A percentile compares a stretch with the other conserved stretches of the same genome.
These are phyloP conservation scores for Gymnorhina tibicen DNA, from an alignment of 2,113 vertebrate species.

Conservation along the genomic window DNA sequence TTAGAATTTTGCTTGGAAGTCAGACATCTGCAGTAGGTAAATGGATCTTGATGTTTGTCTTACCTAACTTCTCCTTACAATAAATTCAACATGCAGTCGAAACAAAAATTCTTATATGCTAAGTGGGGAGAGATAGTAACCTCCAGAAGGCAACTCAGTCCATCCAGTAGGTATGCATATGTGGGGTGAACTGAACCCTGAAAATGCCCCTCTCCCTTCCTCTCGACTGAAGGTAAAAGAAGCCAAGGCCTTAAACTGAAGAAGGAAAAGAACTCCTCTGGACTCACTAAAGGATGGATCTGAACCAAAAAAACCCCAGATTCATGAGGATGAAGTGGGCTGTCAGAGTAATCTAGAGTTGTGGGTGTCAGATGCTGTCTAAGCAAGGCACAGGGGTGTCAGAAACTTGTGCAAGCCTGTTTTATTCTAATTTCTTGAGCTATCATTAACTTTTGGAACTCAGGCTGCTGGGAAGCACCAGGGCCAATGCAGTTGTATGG, in stretches of 20 bases:
- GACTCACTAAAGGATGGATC: background rate
- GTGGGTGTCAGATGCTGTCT: background rate
- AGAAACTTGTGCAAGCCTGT: background rate
- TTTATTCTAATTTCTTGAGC: background rate
- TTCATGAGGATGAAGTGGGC: background rate
- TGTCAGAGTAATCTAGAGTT: background rate
- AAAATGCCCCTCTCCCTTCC: background rate
- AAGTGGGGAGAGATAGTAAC: background rate
- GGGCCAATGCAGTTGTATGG: background rate
- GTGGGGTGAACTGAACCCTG: background rate
- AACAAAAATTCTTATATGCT: background rate
- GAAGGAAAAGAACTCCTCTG: background rate
- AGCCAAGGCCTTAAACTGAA: background rate
- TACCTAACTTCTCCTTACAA: background rate
- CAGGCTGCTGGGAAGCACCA: background rate
- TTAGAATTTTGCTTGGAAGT: background rate
- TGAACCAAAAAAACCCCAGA: background rate
- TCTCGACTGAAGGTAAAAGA: background rate
- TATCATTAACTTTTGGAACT: background rate
- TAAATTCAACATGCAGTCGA: background rate
- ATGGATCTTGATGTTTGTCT: background rate
- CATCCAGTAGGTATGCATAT: background rate
- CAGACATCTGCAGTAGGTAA: background rate
- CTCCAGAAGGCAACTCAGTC: background rate
- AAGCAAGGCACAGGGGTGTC: background rate